These are phyloP conservation scores for Amyelois transitella DNA, from an alignment of 1,140 invertebrate genomes.

Conservation along the genomic window DNA sequence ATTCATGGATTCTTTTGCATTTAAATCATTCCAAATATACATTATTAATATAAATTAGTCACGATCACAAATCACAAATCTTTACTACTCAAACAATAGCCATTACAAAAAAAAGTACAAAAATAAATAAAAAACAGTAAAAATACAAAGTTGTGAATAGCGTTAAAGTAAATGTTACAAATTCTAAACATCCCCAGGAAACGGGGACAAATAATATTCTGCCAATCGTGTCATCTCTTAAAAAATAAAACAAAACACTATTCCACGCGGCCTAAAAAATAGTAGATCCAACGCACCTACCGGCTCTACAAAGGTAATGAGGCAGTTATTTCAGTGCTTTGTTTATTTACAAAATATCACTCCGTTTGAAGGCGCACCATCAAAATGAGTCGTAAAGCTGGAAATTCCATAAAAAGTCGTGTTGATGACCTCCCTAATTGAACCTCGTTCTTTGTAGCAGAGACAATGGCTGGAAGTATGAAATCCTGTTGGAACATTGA, in stretches of 20 bases:
- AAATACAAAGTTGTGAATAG: background rate
- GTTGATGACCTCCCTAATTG: slow-evolving; percentile 72
- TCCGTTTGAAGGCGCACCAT: slow-evolving; percentile 73
- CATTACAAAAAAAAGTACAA: no score
- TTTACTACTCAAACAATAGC: no score
- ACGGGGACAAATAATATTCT: background rate
- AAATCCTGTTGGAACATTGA: slow-evolving; percentile 30
- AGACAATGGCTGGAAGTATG: slow-evolving; percentile 54
- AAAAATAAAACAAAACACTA: background rate
- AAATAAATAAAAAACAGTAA: no score
- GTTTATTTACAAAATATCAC: slow-evolving; percentile 75
- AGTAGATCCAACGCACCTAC: slow-evolving; percentile 51
- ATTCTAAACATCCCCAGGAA: background rate
- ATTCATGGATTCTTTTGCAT: no score
- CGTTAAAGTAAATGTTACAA: background rate
- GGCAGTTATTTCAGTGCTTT: slow-evolving; percentile 67
- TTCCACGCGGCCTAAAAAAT: slow-evolving; percentile 31
- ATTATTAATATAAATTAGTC: no score
- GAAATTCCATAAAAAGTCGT: slow-evolving; percentile 74
- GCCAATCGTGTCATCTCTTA: background rate
- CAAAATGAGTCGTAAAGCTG: slow-evolving; percentile 71
- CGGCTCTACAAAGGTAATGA: slow-evolving; percentile 71
- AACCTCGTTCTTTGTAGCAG: slow-evolving; percentile 60
- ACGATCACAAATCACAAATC: no score
- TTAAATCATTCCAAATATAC: no score